A percentile compares a stretch with the other conserved stretches of the same genome.
phyloP scores from a whole-genome alignment of 2,113 vertebrate species.

The Oryzias melastigma region DNA sequence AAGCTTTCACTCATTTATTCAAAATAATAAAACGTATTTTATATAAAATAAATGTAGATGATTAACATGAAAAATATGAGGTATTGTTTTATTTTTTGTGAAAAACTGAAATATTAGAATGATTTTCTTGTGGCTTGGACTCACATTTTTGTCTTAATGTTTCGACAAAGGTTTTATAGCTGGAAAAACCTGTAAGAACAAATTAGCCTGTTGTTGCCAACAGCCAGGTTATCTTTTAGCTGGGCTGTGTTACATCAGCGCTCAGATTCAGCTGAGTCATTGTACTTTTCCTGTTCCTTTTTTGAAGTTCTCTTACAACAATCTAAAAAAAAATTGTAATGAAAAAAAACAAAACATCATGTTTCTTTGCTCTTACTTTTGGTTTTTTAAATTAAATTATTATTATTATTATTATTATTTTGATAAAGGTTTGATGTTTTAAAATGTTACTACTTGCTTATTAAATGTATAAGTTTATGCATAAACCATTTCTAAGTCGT shows the following conservation, averaged over 20 bases:
- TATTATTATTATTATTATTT: no score
- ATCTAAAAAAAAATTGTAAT: no score
- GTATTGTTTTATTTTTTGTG: no score
- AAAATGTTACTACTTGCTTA: no score
- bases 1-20: conserved; percentile 23
- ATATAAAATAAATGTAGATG: background rate
- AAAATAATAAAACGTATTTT: background rate
- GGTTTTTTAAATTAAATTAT: no score
- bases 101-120: background rate
- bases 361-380: no score
- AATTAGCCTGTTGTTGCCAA: background rate
- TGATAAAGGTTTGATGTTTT: no score
- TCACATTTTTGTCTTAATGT: background rate
- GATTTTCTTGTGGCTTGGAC: background rate
- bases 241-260: background rate
- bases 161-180: background rate
- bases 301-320: no score
- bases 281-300: background rate
- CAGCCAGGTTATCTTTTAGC: background rate
- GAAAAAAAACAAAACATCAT: no score
- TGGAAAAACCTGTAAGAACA: background rate
- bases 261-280: conserved; percentile 46
- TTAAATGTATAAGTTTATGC: no score
- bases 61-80: background rate
- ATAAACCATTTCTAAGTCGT: no score